Base-by-base conservation (phyloP, 2,888 invertebrate genomes). In the Andricus quercusramuli region DNA sequence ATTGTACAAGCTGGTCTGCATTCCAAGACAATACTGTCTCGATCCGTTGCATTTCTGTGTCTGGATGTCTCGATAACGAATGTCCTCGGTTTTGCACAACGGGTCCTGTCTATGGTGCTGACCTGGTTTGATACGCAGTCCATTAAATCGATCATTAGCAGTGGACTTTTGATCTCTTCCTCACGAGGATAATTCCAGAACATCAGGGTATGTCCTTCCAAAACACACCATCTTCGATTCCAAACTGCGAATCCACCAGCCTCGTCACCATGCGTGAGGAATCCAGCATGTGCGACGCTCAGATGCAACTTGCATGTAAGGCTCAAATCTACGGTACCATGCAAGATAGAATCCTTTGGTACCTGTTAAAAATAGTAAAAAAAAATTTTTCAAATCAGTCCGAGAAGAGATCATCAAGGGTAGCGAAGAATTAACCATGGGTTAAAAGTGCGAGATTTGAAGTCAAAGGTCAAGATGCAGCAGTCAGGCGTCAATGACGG, bases 191-290 rank as follows among this genome's bases (percentile, higher is more conserved):
- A 93, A 78, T 94, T 93, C 94, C 94, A 95, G 62, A 94, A 93
- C 32, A 89, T 88, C 2, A 95, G 84, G 0, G 87, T 86, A 20
- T 93, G 90, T 0, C 93, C 93, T 37, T 93, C 90, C 11, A 95
- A 88, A 8, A 92, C 92, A 86, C 94, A 94, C 94, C 94, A 95
- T 78, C 93, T 92, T 0, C 94, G 92, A 87, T 94, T 94, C 95
- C 95, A 95, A 78, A 90, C 90, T 29, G 93, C 91, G 0, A 89
- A 88, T 4, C 91, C 90, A 8, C 91, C 91, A 4, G 83, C 85
- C 25, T 93, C 90, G 77, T 93, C 92, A 20, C 94, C 94, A 20
- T 94, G 91, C 66, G 94, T 94, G 2, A 95, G 85, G 85, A 94
- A 95, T 1, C 95, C 95, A 2, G 90, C 86, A 65, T 93, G 90